Evolutionary conservation across 1,140 invertebrate genomes (phyloP).

Genomic region (Drosophila prosaltans): DNA sequence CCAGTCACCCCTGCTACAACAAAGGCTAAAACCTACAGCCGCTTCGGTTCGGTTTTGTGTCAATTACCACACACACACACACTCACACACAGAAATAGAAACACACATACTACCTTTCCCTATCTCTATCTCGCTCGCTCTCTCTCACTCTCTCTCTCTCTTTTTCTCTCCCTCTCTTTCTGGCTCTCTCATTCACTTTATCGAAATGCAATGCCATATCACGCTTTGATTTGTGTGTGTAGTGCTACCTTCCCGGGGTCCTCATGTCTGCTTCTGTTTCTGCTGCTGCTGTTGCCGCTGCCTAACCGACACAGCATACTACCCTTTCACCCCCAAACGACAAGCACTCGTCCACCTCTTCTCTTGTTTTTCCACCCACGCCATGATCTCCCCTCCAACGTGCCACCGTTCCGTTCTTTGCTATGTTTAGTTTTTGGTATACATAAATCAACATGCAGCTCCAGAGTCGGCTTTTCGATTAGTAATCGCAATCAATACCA

Average conservation of each 20-base stretch:
- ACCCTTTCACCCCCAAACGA: background rate
- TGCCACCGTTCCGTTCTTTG: background rate
- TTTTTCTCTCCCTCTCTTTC: background rate
- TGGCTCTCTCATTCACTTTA: background rate
- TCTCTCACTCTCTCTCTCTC: background rate
- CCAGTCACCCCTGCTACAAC: conserved; percentile 40
- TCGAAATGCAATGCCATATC: conserved; percentile 27
- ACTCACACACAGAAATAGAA: conserved; percentile 5
- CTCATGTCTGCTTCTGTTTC: background rate
- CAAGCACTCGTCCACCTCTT: background rate
- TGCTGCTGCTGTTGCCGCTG: background rate
- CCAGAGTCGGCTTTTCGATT: conserved; percentile 43
- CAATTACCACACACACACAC: conserved; percentile 48
- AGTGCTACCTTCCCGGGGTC: conserved; percentile 20
- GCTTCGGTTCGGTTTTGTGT: conserved; percentile 50
- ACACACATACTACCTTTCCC: background rate
- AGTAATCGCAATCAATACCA: conserved; percentile 32
- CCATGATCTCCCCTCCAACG: background rate
- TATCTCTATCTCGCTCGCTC: background rate
- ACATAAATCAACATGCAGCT: conserved; percentile 43
- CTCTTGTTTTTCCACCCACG: background rate
- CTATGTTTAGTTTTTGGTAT: conserved; percentile 45
- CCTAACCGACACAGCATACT: background rate
- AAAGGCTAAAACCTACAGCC: conserved; percentile 42
- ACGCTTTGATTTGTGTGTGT: conserved; percentile 19